Conservation (phyloP, 2,113 vertebrate genomes). For the Thunnus maccoyii region DNA sequence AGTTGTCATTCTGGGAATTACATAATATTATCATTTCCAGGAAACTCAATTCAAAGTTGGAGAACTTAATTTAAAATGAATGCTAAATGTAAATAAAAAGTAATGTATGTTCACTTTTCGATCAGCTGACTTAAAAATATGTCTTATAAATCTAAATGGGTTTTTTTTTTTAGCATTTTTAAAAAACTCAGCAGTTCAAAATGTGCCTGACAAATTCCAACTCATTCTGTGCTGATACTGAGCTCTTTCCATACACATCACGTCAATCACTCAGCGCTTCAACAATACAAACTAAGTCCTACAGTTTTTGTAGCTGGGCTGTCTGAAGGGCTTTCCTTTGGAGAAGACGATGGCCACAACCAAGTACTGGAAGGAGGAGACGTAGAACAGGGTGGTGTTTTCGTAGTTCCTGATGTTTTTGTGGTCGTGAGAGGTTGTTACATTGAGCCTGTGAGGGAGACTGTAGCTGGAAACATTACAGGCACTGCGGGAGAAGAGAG, state of each 20-base stretch:
- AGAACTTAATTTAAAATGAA: neutral
- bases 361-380: conserved; percentile 98
- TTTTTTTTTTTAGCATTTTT: neutral
- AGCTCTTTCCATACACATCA: neutral
- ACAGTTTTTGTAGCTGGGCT: conserved; percentile 97
- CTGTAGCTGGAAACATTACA: conserved; percentile 81
- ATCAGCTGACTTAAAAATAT: neutral
- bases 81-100: neutral
- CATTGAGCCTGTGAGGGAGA: conserved; percentile 73
- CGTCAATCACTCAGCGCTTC: neutral
- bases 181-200: neutral
- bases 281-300: conserved; percentile 66
- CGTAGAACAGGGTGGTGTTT: conserved; percentile 97
- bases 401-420: conserved; percentile 93
- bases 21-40: neutral
- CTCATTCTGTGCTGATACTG: neutral
- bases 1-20: neutral
- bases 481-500: conserved; percentile 79
- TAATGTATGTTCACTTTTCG: neutral
- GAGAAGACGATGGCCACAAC: conserved; percentile 95
- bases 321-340: conserved; percentile 97
- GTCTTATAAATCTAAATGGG: neutral
- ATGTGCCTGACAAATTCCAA: neutral
- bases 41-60: neutral
- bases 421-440: conserved; percentile 81